Evolutionary conservation across 2,797 vertebrate species (phyloP).

Genomic region (Nannoperca australis): DNA sequence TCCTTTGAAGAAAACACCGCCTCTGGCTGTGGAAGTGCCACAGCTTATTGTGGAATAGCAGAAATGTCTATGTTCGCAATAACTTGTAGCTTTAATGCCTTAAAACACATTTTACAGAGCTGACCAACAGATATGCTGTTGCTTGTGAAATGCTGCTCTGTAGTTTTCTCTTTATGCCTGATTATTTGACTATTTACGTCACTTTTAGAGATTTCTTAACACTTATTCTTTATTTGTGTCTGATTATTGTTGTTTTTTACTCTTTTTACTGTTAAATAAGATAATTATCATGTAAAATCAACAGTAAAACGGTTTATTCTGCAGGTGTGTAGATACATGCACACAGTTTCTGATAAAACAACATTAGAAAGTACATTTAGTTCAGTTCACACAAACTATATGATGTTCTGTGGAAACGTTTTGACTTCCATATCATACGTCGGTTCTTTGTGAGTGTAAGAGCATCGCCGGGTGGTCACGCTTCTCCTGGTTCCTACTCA

Average conservation of each 20-base stretch:
- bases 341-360: not conserved
- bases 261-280: not conserved
- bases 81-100: conserved; percentile 34
- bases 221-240: too few species aligned
- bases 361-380: not conserved
- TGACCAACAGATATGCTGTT: not conserved
- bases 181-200: not conserved
- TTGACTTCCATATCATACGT: not conserved
- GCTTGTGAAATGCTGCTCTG: not conserved
- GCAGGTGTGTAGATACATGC: not conserved
- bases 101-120: not conserved
- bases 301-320: not conserved
- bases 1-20: conserved; percentile 38
- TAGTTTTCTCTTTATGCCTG: not conserved
- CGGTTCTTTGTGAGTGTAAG: too few species aligned
- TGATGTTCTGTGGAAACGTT: not conserved
- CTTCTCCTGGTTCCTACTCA: not conserved
- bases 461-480: not conserved
- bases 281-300: not conserved
- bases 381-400: not conserved
- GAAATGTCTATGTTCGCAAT: conserved; percentile 35
- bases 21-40: conserved; percentile 34
- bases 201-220: not conserved
- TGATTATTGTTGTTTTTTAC: not conserved
- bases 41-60: conserved; percentile 41